Percentiles rank a stretch among this genome's conserved stretches.
Evolutionary conservation across 2,888 invertebrate genomes (phyloP).

Genomic region (Rotaria sp.): DNA sequence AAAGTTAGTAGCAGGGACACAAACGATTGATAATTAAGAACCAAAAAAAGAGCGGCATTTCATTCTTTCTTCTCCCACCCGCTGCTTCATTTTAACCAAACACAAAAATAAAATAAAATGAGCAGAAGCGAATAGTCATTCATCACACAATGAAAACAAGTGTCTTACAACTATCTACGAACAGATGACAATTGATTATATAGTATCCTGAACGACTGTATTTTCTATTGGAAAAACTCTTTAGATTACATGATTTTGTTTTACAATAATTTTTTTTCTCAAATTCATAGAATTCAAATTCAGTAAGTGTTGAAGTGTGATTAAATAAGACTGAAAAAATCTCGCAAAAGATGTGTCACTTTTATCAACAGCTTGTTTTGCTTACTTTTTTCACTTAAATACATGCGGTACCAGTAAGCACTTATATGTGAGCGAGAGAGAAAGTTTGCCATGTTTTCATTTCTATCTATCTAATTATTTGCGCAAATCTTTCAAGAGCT

Average conservation of each 20-base stretch:
- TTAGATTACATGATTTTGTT: too few species aligned
- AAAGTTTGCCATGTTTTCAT: neutral
- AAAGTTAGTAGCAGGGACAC: neutral
- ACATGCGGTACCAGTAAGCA: neutral
- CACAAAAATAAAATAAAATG: neutral
- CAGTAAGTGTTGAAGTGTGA: neutral
- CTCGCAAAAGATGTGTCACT: neutral
- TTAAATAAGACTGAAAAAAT: neutral
- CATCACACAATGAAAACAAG: neutral
- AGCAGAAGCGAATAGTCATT: neutral
- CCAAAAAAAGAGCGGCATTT: neutral
- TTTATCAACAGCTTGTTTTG: conserved; percentile 9
- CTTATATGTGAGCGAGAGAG: neutral
- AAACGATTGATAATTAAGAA: neutral
- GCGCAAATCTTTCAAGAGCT: neutral
- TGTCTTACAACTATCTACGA: neutral
- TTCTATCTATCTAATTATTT: conserved; percentile 11
- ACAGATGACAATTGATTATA: neutral
- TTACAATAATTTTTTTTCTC: too few species aligned
- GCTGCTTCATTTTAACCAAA: neutral
- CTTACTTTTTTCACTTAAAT: conserved; percentile 5
- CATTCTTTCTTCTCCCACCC: conserved; percentile 6
- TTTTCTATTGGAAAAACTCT: neutral
- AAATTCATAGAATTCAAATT: neutral
- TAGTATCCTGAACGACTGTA: neutral